Conservation (phyloP, 2,113 vertebrate species). For the Notechis scutatus region DNA sequence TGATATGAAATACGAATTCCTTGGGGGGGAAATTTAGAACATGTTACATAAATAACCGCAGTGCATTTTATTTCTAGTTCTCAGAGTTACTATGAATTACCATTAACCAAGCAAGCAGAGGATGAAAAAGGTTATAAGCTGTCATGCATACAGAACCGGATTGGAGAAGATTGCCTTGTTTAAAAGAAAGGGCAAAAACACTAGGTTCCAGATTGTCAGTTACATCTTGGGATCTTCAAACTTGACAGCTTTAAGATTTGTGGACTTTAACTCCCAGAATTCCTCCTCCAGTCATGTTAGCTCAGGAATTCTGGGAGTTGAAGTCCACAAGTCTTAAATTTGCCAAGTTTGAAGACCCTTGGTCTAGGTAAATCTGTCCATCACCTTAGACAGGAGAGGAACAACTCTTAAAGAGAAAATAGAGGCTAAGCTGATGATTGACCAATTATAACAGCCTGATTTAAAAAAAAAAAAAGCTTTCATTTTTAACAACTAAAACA, state of each 20-base stretch:
- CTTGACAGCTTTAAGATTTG: too few species aligned
- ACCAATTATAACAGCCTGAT: not conserved
- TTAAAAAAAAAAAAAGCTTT: not conserved
- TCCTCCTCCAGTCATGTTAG: too few species aligned
- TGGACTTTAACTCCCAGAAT: too few species aligned
- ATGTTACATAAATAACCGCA: constrained; percentile 22
- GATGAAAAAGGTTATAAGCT: not conserved
- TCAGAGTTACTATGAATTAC: constrained; percentile 22
- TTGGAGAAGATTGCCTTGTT: not conserved
- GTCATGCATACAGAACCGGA: not conserved
- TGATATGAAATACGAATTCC: constrained; percentile 21
- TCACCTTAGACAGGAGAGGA: not conserved
- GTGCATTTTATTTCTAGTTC: constrained; percentile 22
- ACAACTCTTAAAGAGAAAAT: not conserved
- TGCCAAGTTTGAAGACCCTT: too few species aligned
- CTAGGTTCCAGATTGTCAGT: not conserved
- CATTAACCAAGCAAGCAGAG: not conserved
- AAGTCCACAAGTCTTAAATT: too few species aligned
- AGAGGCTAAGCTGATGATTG: not conserved
- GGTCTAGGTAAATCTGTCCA: too few species aligned
- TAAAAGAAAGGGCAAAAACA: not conserved
- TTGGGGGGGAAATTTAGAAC: constrained; percentile 21
- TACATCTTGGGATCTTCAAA: not conserved
- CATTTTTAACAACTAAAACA: not conserved
- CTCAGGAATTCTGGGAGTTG: too few species aligned